Conservation (phyloP, 2,113 vertebrate genomes). For the Stigmatopora argus region DNA sequence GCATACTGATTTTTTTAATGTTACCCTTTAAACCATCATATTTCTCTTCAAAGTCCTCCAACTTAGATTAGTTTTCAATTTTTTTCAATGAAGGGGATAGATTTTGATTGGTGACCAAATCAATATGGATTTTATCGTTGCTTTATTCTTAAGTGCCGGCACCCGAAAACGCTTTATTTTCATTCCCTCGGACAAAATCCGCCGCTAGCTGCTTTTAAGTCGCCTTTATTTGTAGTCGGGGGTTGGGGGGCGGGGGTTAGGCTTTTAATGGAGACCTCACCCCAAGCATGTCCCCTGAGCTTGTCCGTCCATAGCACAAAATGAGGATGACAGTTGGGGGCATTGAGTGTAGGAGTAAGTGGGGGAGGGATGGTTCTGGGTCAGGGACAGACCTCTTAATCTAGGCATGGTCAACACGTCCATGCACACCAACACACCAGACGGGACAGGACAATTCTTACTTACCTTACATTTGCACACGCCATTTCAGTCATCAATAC, state of each 20-base stretch:
- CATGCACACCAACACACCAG: slow-evolving; percentile 25
- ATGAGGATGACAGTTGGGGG: slow-evolving; percentile 24
- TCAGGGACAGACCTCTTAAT: slow-evolving; percentile 52
- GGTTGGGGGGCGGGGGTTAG: slow-evolving; percentile 1
- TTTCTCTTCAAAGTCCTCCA: background rate
- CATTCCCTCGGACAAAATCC: slow-evolving; percentile 10
- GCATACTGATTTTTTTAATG: background rate
- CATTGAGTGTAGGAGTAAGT: background rate
- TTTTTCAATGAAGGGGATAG: background rate
- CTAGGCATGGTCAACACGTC: slow-evolving; percentile 34
- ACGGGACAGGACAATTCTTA: slow-evolving; percentile 39
- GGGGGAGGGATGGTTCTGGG: slow-evolving; percentile 43
- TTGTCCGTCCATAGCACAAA: slow-evolving; percentile 42
- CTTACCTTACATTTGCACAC: slow-evolving; percentile 35
- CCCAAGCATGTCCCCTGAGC: slow-evolving; percentile 44
- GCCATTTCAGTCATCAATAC: slow-evolving; percentile 30
- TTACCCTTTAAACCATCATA: background rate
- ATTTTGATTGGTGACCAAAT: background rate
- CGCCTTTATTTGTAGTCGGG: slow-evolving; percentile 15
- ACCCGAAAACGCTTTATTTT: background rate
- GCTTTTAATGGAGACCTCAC: slow-evolving; percentile 66
- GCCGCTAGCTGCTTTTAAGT: slow-evolving; percentile 35
- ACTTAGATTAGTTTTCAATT: background rate
- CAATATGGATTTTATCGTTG: background rate
- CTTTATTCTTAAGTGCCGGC: background rate